phyloP scores from a whole-genome alignment of 2,113 vertebrate species.

The Harpagus bidentatus region DNA sequence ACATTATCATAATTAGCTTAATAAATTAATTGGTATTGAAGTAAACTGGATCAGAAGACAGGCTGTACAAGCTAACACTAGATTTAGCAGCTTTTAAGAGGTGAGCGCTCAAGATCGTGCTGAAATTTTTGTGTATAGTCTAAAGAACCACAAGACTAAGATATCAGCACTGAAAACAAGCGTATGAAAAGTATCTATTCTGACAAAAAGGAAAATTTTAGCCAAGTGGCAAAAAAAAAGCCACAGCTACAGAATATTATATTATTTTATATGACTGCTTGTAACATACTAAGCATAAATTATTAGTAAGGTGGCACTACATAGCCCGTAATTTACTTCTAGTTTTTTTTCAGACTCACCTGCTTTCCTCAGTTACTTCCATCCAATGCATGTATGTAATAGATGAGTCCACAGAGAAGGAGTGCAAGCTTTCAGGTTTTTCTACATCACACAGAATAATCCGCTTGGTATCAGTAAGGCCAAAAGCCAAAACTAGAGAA shows the following conservation, averaged over 20 bases:
- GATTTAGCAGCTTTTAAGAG: not conserved
- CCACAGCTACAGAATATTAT: not conserved
- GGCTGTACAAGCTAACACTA: not conserved
- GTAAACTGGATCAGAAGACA: not conserved
- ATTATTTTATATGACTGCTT: not conserved
- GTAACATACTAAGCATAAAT: not conserved
- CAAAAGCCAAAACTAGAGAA: conserved; percentile 90
- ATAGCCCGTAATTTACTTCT: not conserved
- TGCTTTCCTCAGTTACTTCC: conserved; percentile 93
- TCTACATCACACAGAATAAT: conserved; percentile 95
- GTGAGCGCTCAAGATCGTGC: not conserved
- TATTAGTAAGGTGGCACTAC: not conserved
- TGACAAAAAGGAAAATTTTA: not conserved
- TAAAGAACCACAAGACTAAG: not conserved
- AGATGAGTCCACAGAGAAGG: conserved; percentile 82
- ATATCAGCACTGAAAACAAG: not conserved
- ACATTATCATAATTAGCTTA: not conserved
- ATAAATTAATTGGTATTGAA: not conserved
- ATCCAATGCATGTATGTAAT: conserved; percentile 98
- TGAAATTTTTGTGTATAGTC: not conserved
- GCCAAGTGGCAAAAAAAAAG: not conserved
- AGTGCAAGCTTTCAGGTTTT: conserved; percentile 94
- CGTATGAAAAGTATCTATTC: not conserved
- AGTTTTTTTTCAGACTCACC: conserved; percentile 64
- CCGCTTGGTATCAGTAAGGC: conserved; percentile 88